These are phyloP conservation scores for Odocoileus hemionus DNA, from an alignment of 2,113 vertebrate species.

Conservation along the genomic window DNA sequence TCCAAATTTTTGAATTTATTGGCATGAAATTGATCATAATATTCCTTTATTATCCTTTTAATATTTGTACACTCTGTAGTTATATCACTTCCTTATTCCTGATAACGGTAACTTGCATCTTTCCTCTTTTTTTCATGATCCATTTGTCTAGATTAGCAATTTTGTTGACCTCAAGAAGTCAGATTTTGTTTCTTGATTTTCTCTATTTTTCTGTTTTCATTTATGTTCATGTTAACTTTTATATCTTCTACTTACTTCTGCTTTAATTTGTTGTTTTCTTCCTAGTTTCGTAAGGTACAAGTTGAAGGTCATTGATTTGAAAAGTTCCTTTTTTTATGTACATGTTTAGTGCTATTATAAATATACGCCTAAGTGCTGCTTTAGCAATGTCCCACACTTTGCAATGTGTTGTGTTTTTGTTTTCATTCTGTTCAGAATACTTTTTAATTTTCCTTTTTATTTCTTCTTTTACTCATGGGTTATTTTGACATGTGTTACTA, in stretches of 20 bases:
- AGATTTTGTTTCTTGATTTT: background rate
- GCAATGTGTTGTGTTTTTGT: background rate
- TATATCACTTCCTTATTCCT: background rate
- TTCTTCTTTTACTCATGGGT: background rate
- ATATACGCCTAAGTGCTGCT: background rate
- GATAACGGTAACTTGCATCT: background rate
- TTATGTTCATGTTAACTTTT: background rate
- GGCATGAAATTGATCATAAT: background rate
- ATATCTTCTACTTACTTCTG: background rate
- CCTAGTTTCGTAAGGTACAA: background rate
- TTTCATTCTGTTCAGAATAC: background rate
- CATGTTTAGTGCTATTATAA: background rate
- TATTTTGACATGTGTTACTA: background rate
- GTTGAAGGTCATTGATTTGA: background rate
- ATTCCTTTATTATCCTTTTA: background rate
- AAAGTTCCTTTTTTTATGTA: background rate
- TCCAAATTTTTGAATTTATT: background rate
- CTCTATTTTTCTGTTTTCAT: background rate
- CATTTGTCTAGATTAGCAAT: background rate
- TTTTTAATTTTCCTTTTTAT: background rate
- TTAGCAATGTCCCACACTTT: background rate
- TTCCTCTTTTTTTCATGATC: background rate
- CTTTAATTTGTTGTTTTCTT: background rate
- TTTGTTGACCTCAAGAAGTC: background rate
- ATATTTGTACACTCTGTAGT: background rate